These are phyloP conservation scores for Craniophora ligustri DNA, from an alignment of 2,888 invertebrate genomes.

Conservation along the genomic window DNA sequence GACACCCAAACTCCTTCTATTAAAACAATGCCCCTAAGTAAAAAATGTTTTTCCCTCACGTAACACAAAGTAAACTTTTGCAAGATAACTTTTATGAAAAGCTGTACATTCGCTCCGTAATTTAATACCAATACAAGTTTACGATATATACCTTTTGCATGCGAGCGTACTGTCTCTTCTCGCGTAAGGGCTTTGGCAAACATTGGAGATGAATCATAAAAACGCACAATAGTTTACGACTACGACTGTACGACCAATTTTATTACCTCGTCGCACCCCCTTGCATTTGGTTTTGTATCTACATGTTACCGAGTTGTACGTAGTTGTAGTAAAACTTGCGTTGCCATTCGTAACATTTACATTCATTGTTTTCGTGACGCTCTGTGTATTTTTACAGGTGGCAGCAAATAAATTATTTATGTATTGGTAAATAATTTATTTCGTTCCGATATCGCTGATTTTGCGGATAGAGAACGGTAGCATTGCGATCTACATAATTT, in stretches of 20 bases:
- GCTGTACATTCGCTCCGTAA: conserved; percentile 12
- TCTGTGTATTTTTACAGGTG: conserved; percentile 11
- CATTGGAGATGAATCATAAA: conserved; percentile 86
- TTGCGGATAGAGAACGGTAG: neutral
- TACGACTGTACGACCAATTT: conserved; percentile 75
- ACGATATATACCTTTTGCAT: conserved; percentile 55
- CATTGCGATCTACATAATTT: no score
- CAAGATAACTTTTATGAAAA: conserved; percentile 10
- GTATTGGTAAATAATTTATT: conserved; percentile 25
- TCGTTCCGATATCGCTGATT: conserved; percentile 10
- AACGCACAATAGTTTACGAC: conserved; percentile 85
- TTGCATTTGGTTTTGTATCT: conserved; percentile 49
- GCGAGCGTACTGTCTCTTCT: conserved; percentile 64
- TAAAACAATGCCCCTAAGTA: no score
- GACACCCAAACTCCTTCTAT: no score
- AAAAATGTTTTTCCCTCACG: neutral
- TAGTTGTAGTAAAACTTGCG: conserved; percentile 23
- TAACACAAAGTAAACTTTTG: neutral
- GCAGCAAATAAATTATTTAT: conserved; percentile 19
- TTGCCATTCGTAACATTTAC: conserved; percentile 17
- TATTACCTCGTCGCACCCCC: conserved; percentile 67
- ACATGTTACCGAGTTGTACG: conserved; percentile 13
- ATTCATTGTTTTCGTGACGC: conserved; percentile 32
- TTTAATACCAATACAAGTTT: conserved; percentile 53
- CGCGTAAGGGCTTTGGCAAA: conserved; percentile 73